Evolutionary conservation across 2,888 invertebrate genomes (phyloP), one percentile per base, ranked within the genome.

Genomic region (Dexiosoma caninum): DNA sequence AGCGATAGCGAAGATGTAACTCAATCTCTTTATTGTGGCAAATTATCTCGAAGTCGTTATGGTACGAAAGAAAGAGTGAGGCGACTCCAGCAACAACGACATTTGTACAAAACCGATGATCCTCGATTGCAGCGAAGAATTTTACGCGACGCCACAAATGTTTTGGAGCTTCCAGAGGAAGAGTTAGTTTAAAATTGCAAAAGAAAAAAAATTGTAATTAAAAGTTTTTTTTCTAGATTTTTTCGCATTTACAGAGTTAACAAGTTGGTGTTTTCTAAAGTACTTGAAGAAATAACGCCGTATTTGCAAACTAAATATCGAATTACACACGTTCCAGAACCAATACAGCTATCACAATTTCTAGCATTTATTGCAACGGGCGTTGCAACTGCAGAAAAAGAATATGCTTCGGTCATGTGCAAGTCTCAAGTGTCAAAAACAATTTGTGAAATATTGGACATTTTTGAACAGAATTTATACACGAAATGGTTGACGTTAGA

Each of bases 121-220:
- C 10, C 23, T 2, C 55, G 46, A 1, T 19, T 74, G 9, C 53
- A 44, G 5, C 19, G 42, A 6, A 76, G 12, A 51, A 42, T 42
- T n/a, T 23, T 76, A 35, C 46, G 75, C 4, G 75, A 76, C 51
- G 51, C 59, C 10, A 14, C 59, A 40, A 76, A 76, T 44, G 59
- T 76, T 10, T 14, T 76, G 4, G 75, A 76, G n/a, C n/a, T 67
- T 16, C 21, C 75, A 2, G 51, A 66, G 1, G 59, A 76, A 12
- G 14, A 46, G 67, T 76, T 40, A 27, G 19, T 8, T 49, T 30
- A 37, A 21, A 44, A 21, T 19, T 1, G 19, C 6, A 27, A 27
- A 5, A 27, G 27, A 5, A 27, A 5, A 27, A 27, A 27, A 5
- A 27, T 27, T 27, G n/a, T n/a, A 5, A 27, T 27, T 27, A 27